Conservation (phyloP, 2,797 vertebrate species). For the Harpagifer antarcticus region DNA sequence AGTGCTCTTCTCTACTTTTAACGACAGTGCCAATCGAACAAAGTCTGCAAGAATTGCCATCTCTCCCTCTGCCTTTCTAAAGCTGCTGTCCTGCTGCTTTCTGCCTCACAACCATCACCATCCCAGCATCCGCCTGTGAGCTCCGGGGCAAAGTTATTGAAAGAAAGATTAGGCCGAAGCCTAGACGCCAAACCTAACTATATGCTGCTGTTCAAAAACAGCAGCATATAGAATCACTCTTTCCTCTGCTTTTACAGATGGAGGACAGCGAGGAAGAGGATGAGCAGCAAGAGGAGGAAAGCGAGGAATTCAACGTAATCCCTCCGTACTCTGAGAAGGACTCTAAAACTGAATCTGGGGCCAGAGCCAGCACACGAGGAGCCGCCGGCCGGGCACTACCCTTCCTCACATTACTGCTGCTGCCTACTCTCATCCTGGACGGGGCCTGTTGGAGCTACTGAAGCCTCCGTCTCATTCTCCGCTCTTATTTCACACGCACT, state of each 20-base stretch:
- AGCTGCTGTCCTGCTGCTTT: too few species aligned
- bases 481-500: conserved; percentile 43
- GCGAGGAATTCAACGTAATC: conserved; percentile 82
- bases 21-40: conserved; percentile 21
- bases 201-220: too few species aligned
- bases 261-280: conserved; percentile 81
- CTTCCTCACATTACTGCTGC: conserved; percentile 66
- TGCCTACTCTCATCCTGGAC: conserved; percentile 74
- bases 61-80: too few species aligned
- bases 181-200: too few species aligned
- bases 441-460: conserved; percentile 73
- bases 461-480: conserved; percentile 36
- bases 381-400: conserved; percentile 54
- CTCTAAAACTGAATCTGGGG: conserved; percentile 77
- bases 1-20: neutral
- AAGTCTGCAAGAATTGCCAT: neutral
- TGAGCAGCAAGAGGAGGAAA: conserved; percentile 59
- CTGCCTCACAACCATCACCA: too few species aligned
- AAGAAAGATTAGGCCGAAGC: too few species aligned
- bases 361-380: conserved; percentile 74
- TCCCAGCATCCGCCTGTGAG: too few species aligned
- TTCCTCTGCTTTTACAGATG: conserved; percentile 73
- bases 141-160: too few species aligned
- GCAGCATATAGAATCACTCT: conserved; percentile 41
- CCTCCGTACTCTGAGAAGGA: conserved; percentile 85